Conservation (phyloP, 1,140 invertebrate genomes). For the Macrotrachela quadricornifera region DNA sequence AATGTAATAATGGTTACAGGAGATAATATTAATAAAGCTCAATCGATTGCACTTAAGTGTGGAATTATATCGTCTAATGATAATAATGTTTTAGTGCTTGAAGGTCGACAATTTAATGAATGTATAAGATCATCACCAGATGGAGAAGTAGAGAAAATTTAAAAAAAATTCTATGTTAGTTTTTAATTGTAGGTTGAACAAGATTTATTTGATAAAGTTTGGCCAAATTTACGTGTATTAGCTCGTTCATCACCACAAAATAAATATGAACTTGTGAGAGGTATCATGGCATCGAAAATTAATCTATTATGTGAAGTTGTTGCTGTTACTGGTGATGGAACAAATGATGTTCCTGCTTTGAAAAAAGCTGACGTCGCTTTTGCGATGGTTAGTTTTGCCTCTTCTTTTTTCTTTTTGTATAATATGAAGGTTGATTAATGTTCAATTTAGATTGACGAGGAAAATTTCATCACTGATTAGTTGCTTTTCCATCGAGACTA, state of each 20-base stretch:
- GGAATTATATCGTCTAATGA: slow-evolving; percentile 80
- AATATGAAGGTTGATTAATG: no score
- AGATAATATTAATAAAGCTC: slow-evolving; percentile 93
- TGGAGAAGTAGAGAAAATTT: slow-evolving; percentile 40
- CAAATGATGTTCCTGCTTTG: slow-evolving; percentile 88
- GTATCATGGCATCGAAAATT: slow-evolving; percentile 87
- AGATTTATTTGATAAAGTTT: slow-evolving; percentile 65
- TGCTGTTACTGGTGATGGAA: slow-evolving; percentile 94
- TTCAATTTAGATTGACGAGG: no score
- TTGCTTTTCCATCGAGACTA: no score
- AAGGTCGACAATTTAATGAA: slow-evolving; percentile 91
- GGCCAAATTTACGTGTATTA: slow-evolving; percentile 81
- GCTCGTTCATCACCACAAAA: slow-evolving; percentile 92
- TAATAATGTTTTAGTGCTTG: slow-evolving; percentile 72
- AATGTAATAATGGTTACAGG: slow-evolving; percentile 99
- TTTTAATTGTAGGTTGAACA: not conserved
- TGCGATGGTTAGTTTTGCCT: slow-evolving; percentile 51
- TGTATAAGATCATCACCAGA: slow-evolving; percentile 49
- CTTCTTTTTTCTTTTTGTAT: no score
- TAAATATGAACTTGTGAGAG: slow-evolving; percentile 92
- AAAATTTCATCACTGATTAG: no score
- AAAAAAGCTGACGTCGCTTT: slow-evolving; percentile 98
- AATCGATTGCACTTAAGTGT: slow-evolving; percentile 89
- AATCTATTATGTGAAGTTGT: slow-evolving; percentile 80
- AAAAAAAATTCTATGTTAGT: no score